Percentiles rank a stretch among this genome's conserved stretches.
Conservation (phyloP, 2,113 vertebrate species). For the Speoplatyrhinus poulsoni region DNA sequence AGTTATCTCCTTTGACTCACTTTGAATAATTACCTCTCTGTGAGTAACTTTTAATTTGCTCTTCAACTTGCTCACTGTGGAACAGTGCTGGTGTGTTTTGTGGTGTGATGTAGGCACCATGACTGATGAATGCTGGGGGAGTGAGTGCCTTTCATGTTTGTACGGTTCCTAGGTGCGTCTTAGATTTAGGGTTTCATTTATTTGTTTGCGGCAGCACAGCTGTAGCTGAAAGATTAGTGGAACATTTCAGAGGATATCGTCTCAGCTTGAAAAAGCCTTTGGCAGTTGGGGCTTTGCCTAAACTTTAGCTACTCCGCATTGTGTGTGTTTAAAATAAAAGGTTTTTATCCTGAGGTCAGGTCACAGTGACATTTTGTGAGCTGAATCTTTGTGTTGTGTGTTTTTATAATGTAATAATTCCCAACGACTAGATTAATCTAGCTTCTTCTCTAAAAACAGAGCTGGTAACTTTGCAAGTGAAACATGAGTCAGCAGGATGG, state of each 20-base stretch:
- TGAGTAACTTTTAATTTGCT: constrained; percentile 38
- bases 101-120: background rate
- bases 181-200: background rate
- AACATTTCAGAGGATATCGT: background rate
- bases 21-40: constrained; percentile 4
- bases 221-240: constrained; percentile 1
- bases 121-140: background rate
- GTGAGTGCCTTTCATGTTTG: too few relatives aligned
- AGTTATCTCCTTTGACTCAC: constrained; percentile 29
- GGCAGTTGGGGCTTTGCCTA: background rate
- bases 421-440: constrained; percentile 10
- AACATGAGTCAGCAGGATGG: constrained; percentile 12
- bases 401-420: constrained; percentile 7
- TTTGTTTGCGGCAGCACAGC: background rate
- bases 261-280: background rate
- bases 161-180: background rate
- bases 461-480: background rate
- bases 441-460: background rate
- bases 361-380: constrained; percentile 8
- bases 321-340: constrained; percentile 7
- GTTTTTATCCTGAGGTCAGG: constrained; percentile 1
- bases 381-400: background rate
- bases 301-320: constrained; percentile 2
- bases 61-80: background rate
- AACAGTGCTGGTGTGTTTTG: background rate